Percentiles rank a stretch among this genome's conserved stretches.
phyloP scores from a whole-genome alignment of 2,888 invertebrate species.

The Sthenelais limicola region DNA sequence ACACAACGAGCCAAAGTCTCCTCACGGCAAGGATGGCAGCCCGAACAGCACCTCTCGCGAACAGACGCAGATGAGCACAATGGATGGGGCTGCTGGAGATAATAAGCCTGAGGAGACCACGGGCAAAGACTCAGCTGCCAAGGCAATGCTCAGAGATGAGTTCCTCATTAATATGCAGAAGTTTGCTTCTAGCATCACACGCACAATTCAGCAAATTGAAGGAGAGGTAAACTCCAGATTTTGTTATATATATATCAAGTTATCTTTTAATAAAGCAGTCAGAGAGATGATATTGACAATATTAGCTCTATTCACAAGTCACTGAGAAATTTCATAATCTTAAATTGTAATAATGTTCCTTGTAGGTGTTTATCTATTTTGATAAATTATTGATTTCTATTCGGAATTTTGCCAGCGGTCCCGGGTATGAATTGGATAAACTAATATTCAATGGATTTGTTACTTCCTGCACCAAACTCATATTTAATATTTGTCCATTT shows the following conservation, averaged over 20 bases:
- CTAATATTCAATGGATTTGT: too few relatives aligned
- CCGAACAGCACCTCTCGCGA: background rate
- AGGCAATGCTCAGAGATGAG: constrained; percentile 73
- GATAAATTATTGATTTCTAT: too few relatives aligned
- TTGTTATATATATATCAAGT: background rate
- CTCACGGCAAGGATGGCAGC: background rate
- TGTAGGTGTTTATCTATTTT: too few relatives aligned
- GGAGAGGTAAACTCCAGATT: constrained; percentile 76
- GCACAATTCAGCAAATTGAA: constrained; percentile 84
- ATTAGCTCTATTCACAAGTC: too few relatives aligned
- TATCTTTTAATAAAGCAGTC: too few relatives aligned
- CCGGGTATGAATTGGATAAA: too few relatives aligned
- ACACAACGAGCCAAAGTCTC: constrained; percentile 1
- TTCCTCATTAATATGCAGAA: constrained; percentile 75
- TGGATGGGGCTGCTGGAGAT: constrained; percentile 8
- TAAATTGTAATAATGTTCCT: too few relatives aligned
- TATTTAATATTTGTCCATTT: too few relatives aligned
- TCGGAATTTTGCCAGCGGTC: too few relatives aligned
- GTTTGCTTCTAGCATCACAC: constrained; percentile 75
- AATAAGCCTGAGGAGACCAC: constrained; percentile 27
- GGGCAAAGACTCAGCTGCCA: constrained; percentile 48
- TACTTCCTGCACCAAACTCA: too few relatives aligned
- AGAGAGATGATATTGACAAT: too few relatives aligned
- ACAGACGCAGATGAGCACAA: constrained; percentile 3
- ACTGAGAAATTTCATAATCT: too few relatives aligned